phyloP scores from a whole-genome alignment of 2,113 vertebrate species.

The Azemiops feae region DNA sequence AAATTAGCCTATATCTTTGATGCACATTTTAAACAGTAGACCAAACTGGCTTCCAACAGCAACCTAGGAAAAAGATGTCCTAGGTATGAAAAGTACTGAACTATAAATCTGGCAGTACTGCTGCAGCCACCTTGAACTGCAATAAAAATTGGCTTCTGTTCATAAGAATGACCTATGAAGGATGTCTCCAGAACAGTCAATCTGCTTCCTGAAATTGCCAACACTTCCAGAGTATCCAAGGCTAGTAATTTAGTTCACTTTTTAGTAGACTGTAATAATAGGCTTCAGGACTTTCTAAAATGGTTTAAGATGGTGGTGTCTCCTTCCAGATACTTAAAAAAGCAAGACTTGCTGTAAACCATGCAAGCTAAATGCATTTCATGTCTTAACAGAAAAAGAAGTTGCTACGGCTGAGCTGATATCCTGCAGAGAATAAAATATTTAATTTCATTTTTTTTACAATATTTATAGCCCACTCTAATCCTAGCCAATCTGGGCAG shows the following conservation, averaged over 20 bases:
- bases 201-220: neutral
- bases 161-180: neutral
- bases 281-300: neutral
- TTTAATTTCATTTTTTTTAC: neutral
- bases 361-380: neutral
- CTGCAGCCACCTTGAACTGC: neutral
- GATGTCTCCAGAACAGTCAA: no score
- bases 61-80: neutral
- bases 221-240: neutral
- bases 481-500: neutral
- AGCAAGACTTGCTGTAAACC: neutral
- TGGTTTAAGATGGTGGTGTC: no score
- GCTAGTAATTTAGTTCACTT: neutral
- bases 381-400: neutral
- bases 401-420: neutral
- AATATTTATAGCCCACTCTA: neutral
- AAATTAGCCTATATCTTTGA: neutral
- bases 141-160: neutral
- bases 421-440: neutral
- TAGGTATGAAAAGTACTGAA: neutral
- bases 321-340: neutral
- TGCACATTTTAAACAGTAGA: neutral
- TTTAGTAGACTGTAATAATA: neutral
- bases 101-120: no score
- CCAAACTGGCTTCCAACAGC: neutral